Conservation (phyloP, 23 tunicate species). For the Pegea sp. region DNA sequence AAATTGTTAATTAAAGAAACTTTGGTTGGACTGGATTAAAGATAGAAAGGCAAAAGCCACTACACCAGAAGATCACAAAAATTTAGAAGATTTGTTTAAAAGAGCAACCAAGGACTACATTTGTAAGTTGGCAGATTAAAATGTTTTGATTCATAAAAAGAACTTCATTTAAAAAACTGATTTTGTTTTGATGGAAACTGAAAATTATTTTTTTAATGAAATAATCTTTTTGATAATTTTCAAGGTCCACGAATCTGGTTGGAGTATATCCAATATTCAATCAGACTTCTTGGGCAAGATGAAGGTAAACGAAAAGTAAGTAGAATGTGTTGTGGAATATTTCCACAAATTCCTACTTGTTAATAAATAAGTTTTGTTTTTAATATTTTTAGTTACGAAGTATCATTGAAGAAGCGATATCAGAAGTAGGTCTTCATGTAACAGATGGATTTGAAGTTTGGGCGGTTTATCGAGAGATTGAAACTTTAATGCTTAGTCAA, state of each 20-base stretch:
- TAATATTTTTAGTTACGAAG: conserved; percentile 10
- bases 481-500: conserved; percentile 39
- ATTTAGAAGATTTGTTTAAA: conserved; percentile 48
- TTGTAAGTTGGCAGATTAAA: conserved; percentile 49
- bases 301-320: conserved; percentile 40
- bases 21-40: conserved; percentile 76
- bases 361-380: background rate
- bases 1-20: too few relatives aligned
- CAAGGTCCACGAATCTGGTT: conserved; percentile 82
- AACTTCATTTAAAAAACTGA: too few relatives aligned
- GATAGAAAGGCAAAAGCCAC: conserved; percentile 76
- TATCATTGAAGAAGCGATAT: conserved; percentile 25
- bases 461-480: conserved; percentile 86
- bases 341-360: too few relatives aligned
- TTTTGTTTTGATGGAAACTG: background rate
- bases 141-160: too few relatives aligned
- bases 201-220: background rate
- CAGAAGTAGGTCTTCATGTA: conserved; percentile 55
- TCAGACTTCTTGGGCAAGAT: conserved; percentile 32
- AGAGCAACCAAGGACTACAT: conserved; percentile 52
- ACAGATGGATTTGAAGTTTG: conserved; percentile 46
- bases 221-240: background rate
- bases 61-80: conserved; percentile 49
- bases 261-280: conserved; percentile 78
- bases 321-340: too few relatives aligned